These are phyloP conservation scores for Cotesia congregata DNA, from an alignment of 2,888 invertebrate genomes.

Conservation along the genomic window DNA sequence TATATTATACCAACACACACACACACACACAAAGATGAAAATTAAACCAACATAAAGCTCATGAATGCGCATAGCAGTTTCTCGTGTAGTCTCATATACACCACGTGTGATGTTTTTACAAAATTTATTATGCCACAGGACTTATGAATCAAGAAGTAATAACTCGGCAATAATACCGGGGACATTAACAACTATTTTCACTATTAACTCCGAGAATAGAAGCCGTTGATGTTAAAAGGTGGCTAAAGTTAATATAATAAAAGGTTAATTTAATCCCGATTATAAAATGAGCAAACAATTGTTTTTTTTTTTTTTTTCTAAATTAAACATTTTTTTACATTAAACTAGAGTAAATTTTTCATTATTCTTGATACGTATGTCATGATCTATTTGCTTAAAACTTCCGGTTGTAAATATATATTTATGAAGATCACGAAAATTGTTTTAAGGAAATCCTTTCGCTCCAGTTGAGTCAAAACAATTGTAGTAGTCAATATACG, in stretches of 20 bases:
- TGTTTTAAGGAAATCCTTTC: too few relatives aligned
- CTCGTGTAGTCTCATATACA: conserved; percentile 24
- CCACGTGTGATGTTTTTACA: conserved; percentile 43
- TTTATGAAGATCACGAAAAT: not conserved
- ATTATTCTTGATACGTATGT: not conserved
- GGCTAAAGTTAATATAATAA: not conserved
- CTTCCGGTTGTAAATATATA: conserved; percentile 10
- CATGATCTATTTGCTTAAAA: conserved; percentile 23
- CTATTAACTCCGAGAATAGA: not conserved
- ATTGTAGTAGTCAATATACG: too few relatives aligned
- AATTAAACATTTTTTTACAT: too few relatives aligned
- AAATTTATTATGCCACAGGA: conserved; percentile 37
- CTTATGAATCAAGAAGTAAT: conserved; percentile 31
- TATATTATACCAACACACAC: conserved; percentile 46
- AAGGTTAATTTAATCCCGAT: not conserved
- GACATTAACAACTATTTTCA: not conserved
- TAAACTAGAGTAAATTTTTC: not conserved
- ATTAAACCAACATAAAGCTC: not conserved
- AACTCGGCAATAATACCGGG: not conserved
- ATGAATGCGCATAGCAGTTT: conserved; percentile 5
- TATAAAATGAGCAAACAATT: not conserved
- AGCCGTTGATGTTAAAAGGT: not conserved
- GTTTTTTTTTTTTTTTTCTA: too few relatives aligned
- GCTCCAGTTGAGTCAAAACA: too few relatives aligned
- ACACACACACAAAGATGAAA: conserved; percentile 26